Percentiles rank a stretch among this genome's conserved stretches.
phyloP scores from a whole-genome alignment of 1,140 invertebrate genomes.

The Calosoma granatense region DNA sequence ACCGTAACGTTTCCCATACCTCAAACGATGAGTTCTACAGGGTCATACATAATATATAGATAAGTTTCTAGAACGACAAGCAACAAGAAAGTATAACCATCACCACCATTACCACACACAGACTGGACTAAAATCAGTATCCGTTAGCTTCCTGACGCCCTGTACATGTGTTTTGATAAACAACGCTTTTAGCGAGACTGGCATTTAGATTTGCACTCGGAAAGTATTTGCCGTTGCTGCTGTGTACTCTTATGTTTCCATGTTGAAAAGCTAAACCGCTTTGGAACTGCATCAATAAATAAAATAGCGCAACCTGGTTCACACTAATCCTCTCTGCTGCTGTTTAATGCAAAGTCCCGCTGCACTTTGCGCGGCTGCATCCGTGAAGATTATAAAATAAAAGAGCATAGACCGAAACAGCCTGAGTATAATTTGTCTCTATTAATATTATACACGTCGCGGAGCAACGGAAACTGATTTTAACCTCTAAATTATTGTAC shows the following conservation, averaged over 20 bases:
- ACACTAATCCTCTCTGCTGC: neutral
- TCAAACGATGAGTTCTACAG: conserved; percentile 1
- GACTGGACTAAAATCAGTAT: neutral
- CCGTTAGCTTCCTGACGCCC: too few species aligned
- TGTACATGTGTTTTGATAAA: neutral
- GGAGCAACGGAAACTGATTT: conserved; percentile 1
- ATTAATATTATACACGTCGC: neutral
- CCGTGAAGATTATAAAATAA: neutral
- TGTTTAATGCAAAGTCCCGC: neutral
- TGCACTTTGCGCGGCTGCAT: neutral
- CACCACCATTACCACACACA: neutral
- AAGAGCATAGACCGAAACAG: too few species aligned
- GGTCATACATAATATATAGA: neutral
- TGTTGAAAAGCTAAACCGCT: neutral
- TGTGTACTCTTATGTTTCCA: neutral
- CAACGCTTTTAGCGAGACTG: neutral
- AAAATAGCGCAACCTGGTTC: neutral
- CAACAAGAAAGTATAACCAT: neutral
- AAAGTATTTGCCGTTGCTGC: neutral
- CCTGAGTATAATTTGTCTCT: neutral
- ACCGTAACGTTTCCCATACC: neutral
- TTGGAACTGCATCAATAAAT: neutral
- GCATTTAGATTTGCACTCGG: neutral
- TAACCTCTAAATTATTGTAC: conserved; percentile 9
- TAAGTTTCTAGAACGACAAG: neutral